Percentiles rank a stretch among this genome's conserved stretches.
Conservation (phyloP, 1,140 invertebrate genomes). For the Cotesia chilonis region DNA sequence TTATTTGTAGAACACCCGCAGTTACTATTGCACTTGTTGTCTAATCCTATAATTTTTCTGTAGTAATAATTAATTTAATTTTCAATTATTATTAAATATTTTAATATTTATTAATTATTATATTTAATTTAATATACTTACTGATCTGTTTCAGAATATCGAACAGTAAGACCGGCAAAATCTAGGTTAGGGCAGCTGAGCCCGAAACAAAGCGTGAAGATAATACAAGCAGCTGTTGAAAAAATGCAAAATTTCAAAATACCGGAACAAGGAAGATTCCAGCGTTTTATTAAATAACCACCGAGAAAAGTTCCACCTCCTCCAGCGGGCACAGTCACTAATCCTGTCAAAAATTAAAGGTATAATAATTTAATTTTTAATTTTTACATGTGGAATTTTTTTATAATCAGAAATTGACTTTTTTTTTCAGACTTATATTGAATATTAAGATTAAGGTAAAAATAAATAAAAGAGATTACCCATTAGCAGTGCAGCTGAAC, state of each 20-base stretch:
- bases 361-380: no score
- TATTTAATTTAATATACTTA: constrained; percentile 48
- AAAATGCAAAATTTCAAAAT: constrained; percentile 79
- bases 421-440: no score
- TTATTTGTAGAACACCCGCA: constrained; percentile 70
- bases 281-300: constrained; percentile 80
- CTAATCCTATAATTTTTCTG: constrained; percentile 54
- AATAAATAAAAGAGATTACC: constrained; percentile 65
- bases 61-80: constrained; percentile 30
- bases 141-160: constrained; percentile 64
- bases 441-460: not conserved
- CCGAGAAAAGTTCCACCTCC: constrained; percentile 83
- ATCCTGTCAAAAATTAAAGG: constrained; percentile 60
- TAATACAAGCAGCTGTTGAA: constrained; percentile 69
- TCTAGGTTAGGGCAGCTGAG: constrained; percentile 77
- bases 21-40: constrained; percentile 70
- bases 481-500: constrained; percentile 77
- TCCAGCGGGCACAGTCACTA: constrained; percentile 77
- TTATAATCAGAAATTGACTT: no score
- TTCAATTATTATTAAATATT: not conserved
- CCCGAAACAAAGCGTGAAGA: constrained; percentile 74
- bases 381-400: no score
- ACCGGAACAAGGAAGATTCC: constrained; percentile 75
- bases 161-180: constrained; percentile 78
- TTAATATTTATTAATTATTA: not conserved